Evolutionary conservation across 2,797 vertebrate species (phyloP), one percentile per base, ranked within the genome.

Genomic region (Manis javanica): DNA sequence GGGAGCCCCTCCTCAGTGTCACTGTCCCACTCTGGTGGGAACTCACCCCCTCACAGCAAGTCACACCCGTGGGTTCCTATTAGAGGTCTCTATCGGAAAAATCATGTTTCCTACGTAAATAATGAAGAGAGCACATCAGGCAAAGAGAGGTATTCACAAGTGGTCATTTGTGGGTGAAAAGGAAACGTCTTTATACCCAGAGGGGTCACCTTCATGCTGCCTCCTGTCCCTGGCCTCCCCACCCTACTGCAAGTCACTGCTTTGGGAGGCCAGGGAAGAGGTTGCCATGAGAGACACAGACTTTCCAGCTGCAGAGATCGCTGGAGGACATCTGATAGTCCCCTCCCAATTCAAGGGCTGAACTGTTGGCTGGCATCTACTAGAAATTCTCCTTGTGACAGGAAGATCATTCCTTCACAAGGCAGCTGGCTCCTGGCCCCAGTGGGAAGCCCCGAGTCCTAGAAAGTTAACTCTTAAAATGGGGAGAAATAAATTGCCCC

Each of bases 1-100:
- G 42, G 7, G 5, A 37, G 26, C 0, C 5, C 9, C 39, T 34
- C 12, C 31, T 34, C 31, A 7, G 12, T 0, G 24, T 53, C 63
- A 29, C 69, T 68, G 68, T 49, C 16, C 57, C 9, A 1, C n/a
- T 29, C 66, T 42, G 19, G 49, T 37, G 69, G 63, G 31, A 75
- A 57, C 37, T 55, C 42, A 23, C 3, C 42, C 24, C 19, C 61
- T 53, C 49, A 18, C 59, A 49, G 77, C 49, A 15, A 42, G 39
- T 13, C 63, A 88, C 57, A 31, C 46, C 71, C 1, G 0, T n/a
- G 37, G 11, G 37, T 42, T 61, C 42, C 68, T 39, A n/a, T 63
- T n/a, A 46, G 29, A 15, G 13, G 19, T 39, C 12, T 37, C 46
- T 78, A 19, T 31, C 29, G 49, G 51, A 10, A 53, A 79, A 46